phyloP scores from a whole-genome alignment of 1,140 invertebrate species.

The Bombyx mandarina region DNA sequence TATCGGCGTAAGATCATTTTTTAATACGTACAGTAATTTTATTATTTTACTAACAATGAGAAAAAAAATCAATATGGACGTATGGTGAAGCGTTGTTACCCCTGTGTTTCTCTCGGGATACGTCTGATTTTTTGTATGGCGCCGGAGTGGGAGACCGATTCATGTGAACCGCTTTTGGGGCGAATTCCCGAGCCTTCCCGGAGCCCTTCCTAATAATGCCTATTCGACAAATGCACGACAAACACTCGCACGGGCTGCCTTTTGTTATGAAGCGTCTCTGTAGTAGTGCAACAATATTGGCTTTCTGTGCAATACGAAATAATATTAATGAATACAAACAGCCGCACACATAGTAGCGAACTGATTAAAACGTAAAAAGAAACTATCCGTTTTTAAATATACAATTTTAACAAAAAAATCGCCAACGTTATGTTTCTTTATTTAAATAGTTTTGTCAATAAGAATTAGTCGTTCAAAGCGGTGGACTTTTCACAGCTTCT shows the following conservation, averaged over 20 bases:
- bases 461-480: constrained; percentile 1
- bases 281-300: constrained; percentile 56
- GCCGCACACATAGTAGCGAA: constrained; percentile 11
- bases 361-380: constrained; percentile 10
- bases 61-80: constrained; percentile 68
- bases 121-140: constrained; percentile 67
- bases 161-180: constrained; percentile 70
- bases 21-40: constrained; percentile 48
- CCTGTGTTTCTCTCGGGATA: constrained; percentile 70
- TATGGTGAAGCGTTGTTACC: constrained; percentile 67
- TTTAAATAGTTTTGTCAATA: constrained; percentile 5
- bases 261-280: constrained; percentile 57
- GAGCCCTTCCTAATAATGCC: constrained; percentile 68
- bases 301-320: constrained; percentile 32
- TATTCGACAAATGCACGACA: constrained; percentile 67
- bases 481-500: constrained; percentile 17
- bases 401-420: not conserved
- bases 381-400: constrained; percentile 1
- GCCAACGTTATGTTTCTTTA: not conserved
- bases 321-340: constrained; percentile 33
- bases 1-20: constrained; percentile 58
- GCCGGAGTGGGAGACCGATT: constrained; percentile 64
- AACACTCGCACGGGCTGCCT: constrained; percentile 61
- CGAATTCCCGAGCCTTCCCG: constrained; percentile 68
- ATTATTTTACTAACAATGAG: constrained; percentile 68